These are phyloP conservation scores for Bufo gargarizans DNA, from an alignment of 2,113 vertebrate genomes.

Conservation along the genomic window DNA sequence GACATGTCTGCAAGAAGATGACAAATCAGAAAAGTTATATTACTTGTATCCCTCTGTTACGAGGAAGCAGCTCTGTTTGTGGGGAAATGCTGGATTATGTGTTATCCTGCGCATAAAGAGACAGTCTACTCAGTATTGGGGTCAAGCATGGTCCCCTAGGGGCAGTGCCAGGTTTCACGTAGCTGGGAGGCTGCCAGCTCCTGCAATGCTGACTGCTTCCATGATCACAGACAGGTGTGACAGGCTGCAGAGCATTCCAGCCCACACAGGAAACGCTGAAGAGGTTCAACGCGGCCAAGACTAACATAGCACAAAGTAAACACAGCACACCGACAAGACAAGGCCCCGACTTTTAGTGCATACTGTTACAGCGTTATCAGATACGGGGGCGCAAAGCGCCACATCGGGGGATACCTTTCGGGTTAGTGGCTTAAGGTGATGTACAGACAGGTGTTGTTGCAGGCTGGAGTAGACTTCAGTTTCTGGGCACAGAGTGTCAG, in stretches of 20 bases:
- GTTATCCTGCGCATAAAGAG: neutral
- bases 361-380: no score
- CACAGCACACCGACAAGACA: neutral
- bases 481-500: no score
- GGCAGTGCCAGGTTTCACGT: slow-evolving; percentile 39
- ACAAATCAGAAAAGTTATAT: neutral
- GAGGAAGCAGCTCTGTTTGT: slow-evolving; percentile 5
- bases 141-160: neutral
- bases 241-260: slow-evolving; percentile 35
- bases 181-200: slow-evolving; percentile 30
- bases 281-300: slow-evolving; percentile 22
- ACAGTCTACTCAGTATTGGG: neutral
- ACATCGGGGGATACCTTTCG: no score
- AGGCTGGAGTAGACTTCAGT: no score
- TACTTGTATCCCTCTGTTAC: neutral
- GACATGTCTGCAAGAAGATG: neutral
- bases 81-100: slow-evolving; percentile 16
- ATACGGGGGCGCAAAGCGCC: no score
- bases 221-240: slow-evolving; percentile 41
- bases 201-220: slow-evolving; percentile 15
- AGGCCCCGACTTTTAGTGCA: neutral
- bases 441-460: no score
- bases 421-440: no score
- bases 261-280: slow-evolving; percentile 46
- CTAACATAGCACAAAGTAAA: slow-evolving; percentile 36